phyloP scores from a whole-genome alignment of 2,113 vertebrate species.

The Caranx melampygus region DNA sequence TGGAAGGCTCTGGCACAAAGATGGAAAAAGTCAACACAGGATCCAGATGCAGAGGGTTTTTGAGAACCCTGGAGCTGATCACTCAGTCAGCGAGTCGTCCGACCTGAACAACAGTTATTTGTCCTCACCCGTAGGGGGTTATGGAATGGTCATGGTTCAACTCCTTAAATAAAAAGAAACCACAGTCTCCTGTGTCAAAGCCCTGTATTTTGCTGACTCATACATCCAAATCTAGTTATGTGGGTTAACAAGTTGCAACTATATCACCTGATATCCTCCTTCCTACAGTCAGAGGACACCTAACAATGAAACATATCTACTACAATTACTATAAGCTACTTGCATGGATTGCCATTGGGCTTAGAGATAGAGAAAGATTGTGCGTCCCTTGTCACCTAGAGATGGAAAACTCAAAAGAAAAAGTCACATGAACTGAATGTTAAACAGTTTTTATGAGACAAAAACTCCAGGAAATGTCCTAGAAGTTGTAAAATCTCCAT shows the following conservation, averaged over 20 bases:
- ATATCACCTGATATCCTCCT: background rate
- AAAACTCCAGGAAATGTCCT: background rate
- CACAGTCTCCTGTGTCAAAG: too few relatives aligned
- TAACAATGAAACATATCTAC: background rate
- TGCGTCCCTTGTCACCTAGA: background rate
- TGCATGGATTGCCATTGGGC: background rate
- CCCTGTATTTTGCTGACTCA: too few relatives aligned
- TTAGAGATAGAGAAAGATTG: constrained; percentile 21
- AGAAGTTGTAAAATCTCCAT: background rate
- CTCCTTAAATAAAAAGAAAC: background rate
- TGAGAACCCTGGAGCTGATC: constrained; percentile 5
- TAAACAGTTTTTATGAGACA: background rate
- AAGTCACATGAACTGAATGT: background rate
- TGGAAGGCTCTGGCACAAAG: constrained; percentile 1
- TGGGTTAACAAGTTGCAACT: too few relatives aligned
- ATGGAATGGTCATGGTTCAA: background rate
- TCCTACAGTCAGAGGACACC: background rate
- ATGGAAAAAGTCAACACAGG: constrained; percentile 22
- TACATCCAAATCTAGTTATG: too few relatives aligned
- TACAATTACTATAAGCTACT: background rate
- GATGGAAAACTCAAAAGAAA: background rate
- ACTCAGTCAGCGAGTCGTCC: constrained; percentile 5
- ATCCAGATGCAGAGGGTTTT: background rate
- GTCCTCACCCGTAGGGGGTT: background rate
- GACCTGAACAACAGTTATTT: background rate